Evolutionary conservation across 2,888 invertebrate genomes (phyloP).

Genomic region (Boloria selene): DNA sequence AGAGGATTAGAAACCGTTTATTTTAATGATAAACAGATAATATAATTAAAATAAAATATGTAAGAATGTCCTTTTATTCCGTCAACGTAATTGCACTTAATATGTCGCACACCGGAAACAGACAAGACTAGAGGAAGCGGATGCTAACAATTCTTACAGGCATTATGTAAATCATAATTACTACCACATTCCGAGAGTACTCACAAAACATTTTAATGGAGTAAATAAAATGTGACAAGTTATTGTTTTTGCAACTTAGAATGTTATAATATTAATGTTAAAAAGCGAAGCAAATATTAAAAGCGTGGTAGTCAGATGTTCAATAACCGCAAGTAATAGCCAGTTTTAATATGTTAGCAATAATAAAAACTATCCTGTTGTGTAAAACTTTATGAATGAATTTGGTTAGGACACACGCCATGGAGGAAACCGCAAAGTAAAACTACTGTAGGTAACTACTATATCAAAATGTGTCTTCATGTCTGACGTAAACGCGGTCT

Average conservation of each 20-base stretch:
- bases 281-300: no score
- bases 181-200: slow-evolving; percentile 31
- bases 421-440: slow-evolving; percentile 36
- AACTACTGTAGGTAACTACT: slow-evolving; percentile 14
- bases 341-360: no score
- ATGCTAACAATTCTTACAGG: slow-evolving; percentile 43
- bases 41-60: slow-evolving; percentile 12
- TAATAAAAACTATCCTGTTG: slow-evolving; percentile 1
- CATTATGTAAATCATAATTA: slow-evolving; percentile 42
- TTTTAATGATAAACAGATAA: not conserved
- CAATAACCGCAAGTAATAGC: no score
- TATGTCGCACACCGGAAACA: slow-evolving; percentile 43
- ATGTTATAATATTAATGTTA: no score
- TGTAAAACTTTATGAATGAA: slow-evolving; percentile 34
- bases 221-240: not conserved
- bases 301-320: no score
- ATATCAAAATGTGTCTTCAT: slow-evolving; percentile 9
- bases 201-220: slow-evolving; percentile 26
- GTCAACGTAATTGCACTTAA: slow-evolving; percentile 31
- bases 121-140: slow-evolving; percentile 45
- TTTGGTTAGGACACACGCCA: slow-evolving; percentile 21
- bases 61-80: slow-evolving; percentile 28
- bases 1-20: no score
- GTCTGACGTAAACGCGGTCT: slow-evolving; percentile 28
- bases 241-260: not conserved